These are phyloP conservation scores for Lymantria dispar DNA, from an alignment of 2,888 invertebrate genomes.

Conservation along the genomic window DNA sequence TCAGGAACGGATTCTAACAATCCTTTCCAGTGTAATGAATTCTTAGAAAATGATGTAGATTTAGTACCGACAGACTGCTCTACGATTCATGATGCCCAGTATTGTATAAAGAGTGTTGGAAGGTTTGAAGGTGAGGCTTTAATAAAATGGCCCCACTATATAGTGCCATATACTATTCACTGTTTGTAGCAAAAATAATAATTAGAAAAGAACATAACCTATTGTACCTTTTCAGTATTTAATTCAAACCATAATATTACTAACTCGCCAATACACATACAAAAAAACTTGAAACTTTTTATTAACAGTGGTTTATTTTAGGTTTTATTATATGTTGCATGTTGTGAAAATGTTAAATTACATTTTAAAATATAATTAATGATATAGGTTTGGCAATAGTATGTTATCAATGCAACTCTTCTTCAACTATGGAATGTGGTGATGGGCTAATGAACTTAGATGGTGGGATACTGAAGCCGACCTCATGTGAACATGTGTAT, in stretches of 20 bases:
- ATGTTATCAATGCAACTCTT: conserved; percentile 91
- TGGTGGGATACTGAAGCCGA: conserved; percentile 79
- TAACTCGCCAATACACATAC: not conserved
- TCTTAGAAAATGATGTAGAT: conserved; percentile 85
- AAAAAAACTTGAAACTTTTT: not conserved
- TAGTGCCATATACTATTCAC: not conserved
- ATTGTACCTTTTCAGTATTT: not conserved
- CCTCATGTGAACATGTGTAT: conserved; percentile 87
- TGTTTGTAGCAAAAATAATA: not conserved
- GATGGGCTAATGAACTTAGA: conserved; percentile 85
- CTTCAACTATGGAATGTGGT: conserved; percentile 85
- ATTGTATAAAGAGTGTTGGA: conserved; percentile 96
- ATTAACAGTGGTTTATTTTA: not conserved
- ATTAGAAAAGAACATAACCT: not conserved
- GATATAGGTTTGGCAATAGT: conserved; percentile 75
- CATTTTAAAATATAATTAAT: not conserved
- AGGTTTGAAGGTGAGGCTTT: conserved; percentile 90
- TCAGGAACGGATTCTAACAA: conserved; percentile 89
- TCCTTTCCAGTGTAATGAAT: conserved; percentile 93
- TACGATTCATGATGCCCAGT: conserved; percentile 91
- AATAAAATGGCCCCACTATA: not conserved
- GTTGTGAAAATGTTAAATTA: not conserved
- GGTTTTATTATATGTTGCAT: not conserved
- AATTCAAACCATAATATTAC: not conserved
- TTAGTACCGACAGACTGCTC: conserved; percentile 88